Evolutionary conservation across 2,113 vertebrate species (phyloP).

Genomic region (Chionodraco myersi): DNA sequence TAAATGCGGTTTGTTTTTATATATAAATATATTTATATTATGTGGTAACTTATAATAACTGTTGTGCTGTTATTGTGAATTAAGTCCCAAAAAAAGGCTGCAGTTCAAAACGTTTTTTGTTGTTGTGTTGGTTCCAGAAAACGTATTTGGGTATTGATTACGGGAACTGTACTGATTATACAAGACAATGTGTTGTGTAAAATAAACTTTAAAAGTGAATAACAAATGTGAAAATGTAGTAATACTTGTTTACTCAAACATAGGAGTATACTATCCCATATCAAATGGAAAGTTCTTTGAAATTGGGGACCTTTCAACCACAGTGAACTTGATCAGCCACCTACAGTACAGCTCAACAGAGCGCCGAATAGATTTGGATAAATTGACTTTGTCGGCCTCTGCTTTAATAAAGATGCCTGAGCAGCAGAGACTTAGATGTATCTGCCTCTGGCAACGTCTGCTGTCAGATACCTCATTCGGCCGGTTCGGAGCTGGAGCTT

Average conservation of each 20-base stretch:
- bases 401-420: conserved; percentile 4
- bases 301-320: background rate
- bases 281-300: background rate
- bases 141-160: too few relatives aligned
- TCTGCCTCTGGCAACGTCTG: conserved; percentile 17
- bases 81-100: too few relatives aligned
- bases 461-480: conserved; percentile 3
- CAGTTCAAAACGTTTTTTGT: too few relatives aligned
- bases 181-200: too few relatives aligned
- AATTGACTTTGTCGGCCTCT: conserved; percentile 9
- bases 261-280: background rate
- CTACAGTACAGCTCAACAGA: conserved; percentile 34
- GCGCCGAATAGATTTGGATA: conserved; percentile 22
- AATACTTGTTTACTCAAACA: background rate
- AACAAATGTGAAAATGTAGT: too few relatives aligned
- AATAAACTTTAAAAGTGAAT: too few relatives aligned
- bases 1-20: background rate
- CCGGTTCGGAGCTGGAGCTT: too few relatives aligned
- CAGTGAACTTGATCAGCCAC: conserved; percentile 15
- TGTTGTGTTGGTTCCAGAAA: too few relatives aligned
- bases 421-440: conserved; percentile 12
- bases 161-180: too few relatives aligned
- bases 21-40: too few relatives aligned
- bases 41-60: too few relatives aligned
- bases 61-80: too few relatives aligned